Conservation (phyloP, 2,113 vertebrate genomes). For the Sinocyclocheilus grahami region DNA sequence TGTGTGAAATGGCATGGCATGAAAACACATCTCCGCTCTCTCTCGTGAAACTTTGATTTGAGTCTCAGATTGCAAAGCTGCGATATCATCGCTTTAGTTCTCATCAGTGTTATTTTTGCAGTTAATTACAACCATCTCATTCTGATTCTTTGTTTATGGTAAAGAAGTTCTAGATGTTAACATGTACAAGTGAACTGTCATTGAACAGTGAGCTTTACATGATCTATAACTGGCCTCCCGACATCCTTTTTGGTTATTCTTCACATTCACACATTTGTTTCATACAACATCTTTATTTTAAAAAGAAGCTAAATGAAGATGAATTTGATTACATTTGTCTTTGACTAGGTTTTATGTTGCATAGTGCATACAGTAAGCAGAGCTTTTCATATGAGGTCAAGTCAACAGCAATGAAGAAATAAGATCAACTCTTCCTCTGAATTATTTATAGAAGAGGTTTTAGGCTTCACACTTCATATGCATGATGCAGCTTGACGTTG, state of each 20-base stretch:
- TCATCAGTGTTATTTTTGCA: background rate
- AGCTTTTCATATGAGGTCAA: slow-evolving; percentile 3
- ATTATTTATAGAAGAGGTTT: slow-evolving; percentile 20
- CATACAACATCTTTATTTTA: background rate
- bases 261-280: slow-evolving; percentile 15
- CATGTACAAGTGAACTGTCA: slow-evolving; percentile 31
- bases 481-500: slow-evolving; percentile 4
- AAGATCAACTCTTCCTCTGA: slow-evolving; percentile 5
- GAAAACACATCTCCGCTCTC: slow-evolving; percentile 13
- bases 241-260: slow-evolving; percentile 6
- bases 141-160: background rate
- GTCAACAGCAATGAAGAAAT: background rate
- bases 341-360: background rate
- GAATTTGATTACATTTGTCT: background rate
- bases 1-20: slow-evolving; percentile 38
- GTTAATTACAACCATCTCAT: background rate
- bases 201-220: slow-evolving; percentile 17
- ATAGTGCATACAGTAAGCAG: background rate
- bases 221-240: background rate
- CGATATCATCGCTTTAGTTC: background rate
- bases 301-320: background rate
- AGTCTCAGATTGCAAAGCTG: background rate
- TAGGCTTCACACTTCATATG: slow-evolving; percentile 15
- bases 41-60: slow-evolving; percentile 37
- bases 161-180: background rate